Percentiles rank a stretch among this genome's conserved stretches.
phyloP scores from a whole-genome alignment of 2,888 invertebrate species.

The Dryobotodes eremita region DNA sequence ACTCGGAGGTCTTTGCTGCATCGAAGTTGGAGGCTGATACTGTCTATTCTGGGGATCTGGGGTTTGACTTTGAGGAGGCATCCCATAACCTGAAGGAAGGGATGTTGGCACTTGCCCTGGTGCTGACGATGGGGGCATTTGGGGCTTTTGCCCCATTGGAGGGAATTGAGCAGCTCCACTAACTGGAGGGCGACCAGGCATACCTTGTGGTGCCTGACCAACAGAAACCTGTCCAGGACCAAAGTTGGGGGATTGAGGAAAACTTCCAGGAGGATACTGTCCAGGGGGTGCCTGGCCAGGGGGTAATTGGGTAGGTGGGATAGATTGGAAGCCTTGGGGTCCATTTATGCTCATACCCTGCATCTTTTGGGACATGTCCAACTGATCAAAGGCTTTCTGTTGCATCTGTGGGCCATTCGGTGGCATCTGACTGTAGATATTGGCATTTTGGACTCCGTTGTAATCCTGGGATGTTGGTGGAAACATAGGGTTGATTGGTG shows the following conservation, averaged over 20 bases:
- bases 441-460: constrained; percentile 86
- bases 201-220: constrained; percentile 69
- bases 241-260: constrained; percentile 78
- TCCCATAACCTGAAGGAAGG: constrained; percentile 68
- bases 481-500: constrained; percentile 83
- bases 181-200: constrained; percentile 72
- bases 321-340: constrained; percentile 78
- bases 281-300: constrained; percentile 80
- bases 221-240: constrained; percentile 72
- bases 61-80: constrained; percentile 69
- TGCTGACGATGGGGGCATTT: constrained; percentile 74
- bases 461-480: constrained; percentile 84
- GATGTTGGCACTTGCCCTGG: constrained; percentile 70
- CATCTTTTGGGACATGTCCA: constrained; percentile 87
- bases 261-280: constrained; percentile 77
- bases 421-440: constrained; percentile 81
- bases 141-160: constrained; percentile 73
- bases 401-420: constrained; percentile 68
- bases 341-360: constrained; percentile 86
- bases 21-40: constrained; percentile 64
- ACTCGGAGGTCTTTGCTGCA: constrained; percentile 73
- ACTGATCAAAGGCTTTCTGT: constrained; percentile 72
- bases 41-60: constrained; percentile 63
- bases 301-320: constrained; percentile 83
- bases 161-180: constrained; percentile 73